phyloP scores from a whole-genome alignment of 2,113 vertebrate genomes.

The Copsychus sechellarum region DNA sequence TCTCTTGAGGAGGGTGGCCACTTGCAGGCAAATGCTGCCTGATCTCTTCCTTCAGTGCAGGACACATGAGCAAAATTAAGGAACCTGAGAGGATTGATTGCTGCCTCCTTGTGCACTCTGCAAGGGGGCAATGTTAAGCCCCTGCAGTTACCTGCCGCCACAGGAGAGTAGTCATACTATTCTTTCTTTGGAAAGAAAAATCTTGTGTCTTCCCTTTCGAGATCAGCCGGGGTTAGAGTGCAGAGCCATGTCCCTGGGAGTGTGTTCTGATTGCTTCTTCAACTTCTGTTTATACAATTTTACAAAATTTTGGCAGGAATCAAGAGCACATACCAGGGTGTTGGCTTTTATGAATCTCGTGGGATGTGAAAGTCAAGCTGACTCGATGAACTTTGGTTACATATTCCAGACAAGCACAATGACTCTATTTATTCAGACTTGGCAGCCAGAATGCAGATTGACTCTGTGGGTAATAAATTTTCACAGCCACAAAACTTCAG shows the following conservation, averaged over 20 bases:
- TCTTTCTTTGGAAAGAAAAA: background rate
- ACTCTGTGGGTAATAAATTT: constrained; percentile 83
- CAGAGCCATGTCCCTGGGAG: constrained; percentile 45
- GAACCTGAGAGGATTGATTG: background rate
- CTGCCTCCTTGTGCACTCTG: background rate
- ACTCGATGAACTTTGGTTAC: constrained; percentile 82
- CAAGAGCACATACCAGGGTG: constrained; percentile 81
- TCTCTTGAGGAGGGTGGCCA: background rate
- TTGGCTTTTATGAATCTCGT: constrained; percentile 82
- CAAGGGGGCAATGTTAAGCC: fast-evolving
- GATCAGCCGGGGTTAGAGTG: constrained; percentile 39
- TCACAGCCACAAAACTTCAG: constrained; percentile 79
- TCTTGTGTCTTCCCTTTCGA: constrained; percentile 37
- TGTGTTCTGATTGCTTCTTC: constrained; percentile 73
- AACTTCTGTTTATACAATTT: constrained; percentile 82
- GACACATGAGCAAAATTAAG: background rate
- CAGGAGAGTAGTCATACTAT: background rate
- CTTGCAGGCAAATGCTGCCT: constrained; percentile 20
- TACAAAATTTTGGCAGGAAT: constrained; percentile 78
- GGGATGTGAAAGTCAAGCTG: constrained; percentile 79
- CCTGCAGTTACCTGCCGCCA: background rate
- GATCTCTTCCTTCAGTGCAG: background rate
- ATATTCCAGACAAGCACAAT: constrained; percentile 84
- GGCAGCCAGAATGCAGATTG: constrained; percentile 80
- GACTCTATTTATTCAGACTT: constrained; percentile 84